A percentile compares a stretch with the other conserved stretches of the same genome.
These are phyloP conservation scores for Sebastes baramenuke DNA, from an alignment of 2,797 vertebrate species.

Conservation along the genomic window DNA sequence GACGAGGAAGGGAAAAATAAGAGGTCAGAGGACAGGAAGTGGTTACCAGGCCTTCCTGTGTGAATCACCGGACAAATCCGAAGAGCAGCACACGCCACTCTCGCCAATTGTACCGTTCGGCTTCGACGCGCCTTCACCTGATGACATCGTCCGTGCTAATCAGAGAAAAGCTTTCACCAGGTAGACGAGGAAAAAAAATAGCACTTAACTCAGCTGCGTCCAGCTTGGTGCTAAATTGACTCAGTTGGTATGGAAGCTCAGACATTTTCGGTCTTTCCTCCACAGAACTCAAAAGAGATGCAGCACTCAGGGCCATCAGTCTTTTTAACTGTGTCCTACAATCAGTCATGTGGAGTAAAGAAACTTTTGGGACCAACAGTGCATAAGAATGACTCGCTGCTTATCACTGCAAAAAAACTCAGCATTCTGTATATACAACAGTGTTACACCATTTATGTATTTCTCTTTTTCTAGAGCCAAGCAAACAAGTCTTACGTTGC, in stretches of 20 bases:
- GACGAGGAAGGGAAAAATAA: slow-evolving; percentile 60
- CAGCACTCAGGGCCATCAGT: background rate
- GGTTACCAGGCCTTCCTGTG: slow-evolving; percentile 80
- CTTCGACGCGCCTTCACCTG: slow-evolving; percentile 95
- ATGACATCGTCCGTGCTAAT: slow-evolving; percentile 92
- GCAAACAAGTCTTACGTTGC: background rate
- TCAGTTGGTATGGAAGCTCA: background rate
- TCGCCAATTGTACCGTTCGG: slow-evolving; percentile 86
- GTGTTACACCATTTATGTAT: background rate
- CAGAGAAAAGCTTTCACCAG: slow-evolving; percentile 93
- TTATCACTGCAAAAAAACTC: background rate
- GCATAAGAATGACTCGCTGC: background rate
- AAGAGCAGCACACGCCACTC: slow-evolving; percentile 76
- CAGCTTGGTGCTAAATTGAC: slow-evolving; percentile 7
- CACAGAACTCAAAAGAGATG: background rate
- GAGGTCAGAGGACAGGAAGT: slow-evolving; percentile 29
- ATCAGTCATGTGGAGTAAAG: background rate
- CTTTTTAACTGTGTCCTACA: slow-evolving; percentile 4
- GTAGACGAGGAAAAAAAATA: slow-evolving; percentile 66
- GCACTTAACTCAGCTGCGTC: background rate
- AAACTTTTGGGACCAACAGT: slow-evolving; percentile 35
- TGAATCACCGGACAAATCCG: slow-evolving; percentile 79
- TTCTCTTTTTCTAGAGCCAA: background rate
- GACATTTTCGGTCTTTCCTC: background rate
- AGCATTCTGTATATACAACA: background rate